Percentiles rank a stretch among this genome's conserved stretches.
Conservation (phyloP, 2,888 invertebrate species). For the Xanthorhoe spadicearia region DNA sequence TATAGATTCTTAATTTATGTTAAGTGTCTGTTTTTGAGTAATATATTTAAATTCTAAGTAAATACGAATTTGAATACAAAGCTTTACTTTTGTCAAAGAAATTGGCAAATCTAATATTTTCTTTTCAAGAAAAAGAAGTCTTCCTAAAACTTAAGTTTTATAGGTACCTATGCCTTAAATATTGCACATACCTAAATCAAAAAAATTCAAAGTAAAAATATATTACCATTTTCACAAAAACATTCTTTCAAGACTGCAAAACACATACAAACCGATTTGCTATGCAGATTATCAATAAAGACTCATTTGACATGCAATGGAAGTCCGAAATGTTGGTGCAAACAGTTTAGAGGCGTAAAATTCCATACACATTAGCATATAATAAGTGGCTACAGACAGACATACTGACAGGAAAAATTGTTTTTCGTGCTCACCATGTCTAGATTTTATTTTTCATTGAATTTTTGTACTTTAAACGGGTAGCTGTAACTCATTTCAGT, state of each 20-base stretch:
- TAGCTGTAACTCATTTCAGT: background rate
- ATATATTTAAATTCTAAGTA: conserved; percentile 1
- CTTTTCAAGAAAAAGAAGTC: too few species aligned
- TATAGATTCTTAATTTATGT: conserved; percentile 40
- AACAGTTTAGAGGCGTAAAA: conserved; percentile 41
- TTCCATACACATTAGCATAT: conserved; percentile 43
- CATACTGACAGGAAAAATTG: conserved; percentile 42
- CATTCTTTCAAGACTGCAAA: conserved; percentile 17
- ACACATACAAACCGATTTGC: conserved; percentile 29
- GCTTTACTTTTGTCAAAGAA: background rate
- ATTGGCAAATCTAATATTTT: too few species aligned
- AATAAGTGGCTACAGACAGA: conserved; percentile 43
- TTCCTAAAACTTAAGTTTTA: too few species aligned
- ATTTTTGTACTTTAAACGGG: too few species aligned
- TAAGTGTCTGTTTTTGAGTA: conserved; percentile 26
- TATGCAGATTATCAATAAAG: conserved; percentile 44
- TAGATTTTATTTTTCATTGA: conserved; percentile 15
- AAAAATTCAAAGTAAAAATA: background rate
- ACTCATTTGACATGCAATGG: conserved; percentile 38
- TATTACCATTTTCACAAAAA: conserved; percentile 9
- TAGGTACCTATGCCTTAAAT: too few species aligned
- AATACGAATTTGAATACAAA: background rate
- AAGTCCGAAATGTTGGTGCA: conserved; percentile 26
- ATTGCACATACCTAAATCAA: too few species aligned
- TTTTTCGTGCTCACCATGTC: conserved; percentile 32